Percentiles rank a stretch among this genome's conserved stretches.
Conservation (phyloP, 64 coral and sea anemone species). For the Montipora cactus region DNA sequence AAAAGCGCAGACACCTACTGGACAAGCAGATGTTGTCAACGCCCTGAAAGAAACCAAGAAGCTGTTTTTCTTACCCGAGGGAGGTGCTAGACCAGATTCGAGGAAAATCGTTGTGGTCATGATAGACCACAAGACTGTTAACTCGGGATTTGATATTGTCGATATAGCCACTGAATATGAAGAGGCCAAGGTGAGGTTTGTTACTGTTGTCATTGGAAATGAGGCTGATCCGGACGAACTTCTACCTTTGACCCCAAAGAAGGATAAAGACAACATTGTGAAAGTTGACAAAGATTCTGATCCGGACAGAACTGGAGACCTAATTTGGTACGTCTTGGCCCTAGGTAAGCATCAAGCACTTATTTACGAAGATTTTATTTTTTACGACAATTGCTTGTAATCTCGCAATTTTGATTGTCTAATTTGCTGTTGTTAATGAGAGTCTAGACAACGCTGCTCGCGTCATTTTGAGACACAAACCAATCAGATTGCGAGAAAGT, state of each 20-base stretch:
- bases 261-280: constrained; percentile 59
- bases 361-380: too few species aligned
- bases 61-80: constrained; percentile 57
- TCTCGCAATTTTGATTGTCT: too few species aligned
- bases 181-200: constrained; percentile 68
- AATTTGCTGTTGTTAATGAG: too few species aligned
- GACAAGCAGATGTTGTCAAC: constrained; percentile 53
- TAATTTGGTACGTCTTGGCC: background rate
- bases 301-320: constrained; percentile 1
- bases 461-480: too few species aligned
- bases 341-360: background rate
- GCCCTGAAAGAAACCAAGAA: constrained; percentile 50
- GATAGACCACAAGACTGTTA: constrained; percentile 68
- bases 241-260: constrained; percentile 50
- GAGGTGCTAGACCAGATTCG: constrained; percentile 60
- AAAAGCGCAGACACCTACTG: background rate
- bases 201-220: constrained; percentile 81
- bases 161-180: constrained; percentile 38
- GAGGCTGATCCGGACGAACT: constrained; percentile 68
- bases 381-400: too few species aligned
- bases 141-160: constrained; percentile 30
- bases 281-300: constrained; percentile 21
- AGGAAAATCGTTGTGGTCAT: constrained; percentile 78
- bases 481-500: too few species aligned
- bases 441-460: too few species aligned